Percentiles rank a stretch among this genome's conserved stretches.
Evolutionary conservation across 1,140 invertebrate species (phyloP).

Genomic region (Ostrea denselamellosa): DNA sequence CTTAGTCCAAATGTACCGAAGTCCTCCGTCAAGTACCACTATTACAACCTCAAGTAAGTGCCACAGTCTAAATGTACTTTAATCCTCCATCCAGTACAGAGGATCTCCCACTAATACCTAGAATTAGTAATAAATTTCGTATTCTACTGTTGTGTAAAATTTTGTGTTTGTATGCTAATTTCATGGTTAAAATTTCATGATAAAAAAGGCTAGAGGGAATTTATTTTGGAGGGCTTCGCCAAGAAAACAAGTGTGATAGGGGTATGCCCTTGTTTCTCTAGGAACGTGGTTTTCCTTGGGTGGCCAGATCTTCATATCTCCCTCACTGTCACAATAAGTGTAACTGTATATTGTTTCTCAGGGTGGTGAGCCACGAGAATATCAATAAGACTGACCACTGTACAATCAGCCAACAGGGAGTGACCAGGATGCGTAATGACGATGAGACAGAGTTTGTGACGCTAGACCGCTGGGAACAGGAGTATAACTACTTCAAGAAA

Average conservation of each 20-base stretch:
- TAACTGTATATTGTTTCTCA: conserved; percentile 43
- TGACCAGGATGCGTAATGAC: conserved; percentile 74
- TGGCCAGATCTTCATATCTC: too few relatives aligned
- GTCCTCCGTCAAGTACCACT: conserved; percentile 77
- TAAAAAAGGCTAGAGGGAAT: too few relatives aligned
- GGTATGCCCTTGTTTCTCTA: too few relatives aligned
- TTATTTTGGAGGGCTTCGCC: too few relatives aligned
- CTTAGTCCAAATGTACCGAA: conserved; percentile 77
- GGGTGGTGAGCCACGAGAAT: conserved; percentile 75
- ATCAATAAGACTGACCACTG: conserved; percentile 77
- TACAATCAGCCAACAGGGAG: conserved; percentile 76
- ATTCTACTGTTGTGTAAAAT: too few relatives aligned
- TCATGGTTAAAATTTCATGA: too few relatives aligned
- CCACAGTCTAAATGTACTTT: neutral
- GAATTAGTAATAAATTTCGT: too few relatives aligned
- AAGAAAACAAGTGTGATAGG: too few relatives aligned
- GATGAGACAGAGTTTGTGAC: conserved; percentile 78
- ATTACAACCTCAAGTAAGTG: conserved; percentile 78
- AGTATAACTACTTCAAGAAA: conserved; percentile 75
- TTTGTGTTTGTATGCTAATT: too few relatives aligned
- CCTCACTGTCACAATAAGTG: neutral
- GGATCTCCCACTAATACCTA: too few relatives aligned
- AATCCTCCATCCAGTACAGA: too few relatives aligned
- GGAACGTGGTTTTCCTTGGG: too few relatives aligned
- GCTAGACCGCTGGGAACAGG: conserved; percentile 76